Evolutionary conservation across 2,797 vertebrate genomes (phyloP).

Genomic region (Toxotes lorentzi): DNA sequence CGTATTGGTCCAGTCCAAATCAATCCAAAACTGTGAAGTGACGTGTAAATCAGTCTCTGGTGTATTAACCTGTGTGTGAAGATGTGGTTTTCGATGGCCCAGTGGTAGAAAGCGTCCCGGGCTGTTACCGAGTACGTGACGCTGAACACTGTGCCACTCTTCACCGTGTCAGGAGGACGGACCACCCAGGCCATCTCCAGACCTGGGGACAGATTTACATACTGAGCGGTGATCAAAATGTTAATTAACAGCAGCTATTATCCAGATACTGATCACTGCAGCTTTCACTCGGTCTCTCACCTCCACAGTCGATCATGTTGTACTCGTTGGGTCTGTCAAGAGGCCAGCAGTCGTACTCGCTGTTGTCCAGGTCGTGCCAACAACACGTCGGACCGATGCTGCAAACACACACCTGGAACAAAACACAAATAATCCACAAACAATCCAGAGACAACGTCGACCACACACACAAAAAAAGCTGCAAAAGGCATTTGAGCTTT

Average conservation of each 20-base stretch:
- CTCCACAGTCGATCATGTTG: conserved; percentile 91
- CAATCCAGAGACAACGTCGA: too few relatives aligned
- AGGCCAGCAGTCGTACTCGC: conserved; percentile 92
- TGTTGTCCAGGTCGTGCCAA: conserved; percentile 92
- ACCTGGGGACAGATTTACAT: conserved; percentile 78
- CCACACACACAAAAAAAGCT: too few relatives aligned
- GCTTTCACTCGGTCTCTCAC: conserved; percentile 54
- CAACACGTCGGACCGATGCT: conserved; percentile 35
- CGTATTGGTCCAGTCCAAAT: not conserved
- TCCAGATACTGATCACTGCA: too few relatives aligned
- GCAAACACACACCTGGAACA: conserved; percentile 45
- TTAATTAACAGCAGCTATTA: too few relatives aligned
- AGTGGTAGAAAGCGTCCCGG: conserved; percentile 87
- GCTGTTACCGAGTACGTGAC: conserved; percentile 87
- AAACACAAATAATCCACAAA: too few relatives aligned
- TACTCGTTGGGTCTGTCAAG: conserved; percentile 86
- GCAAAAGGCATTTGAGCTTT: too few relatives aligned
- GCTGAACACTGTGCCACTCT: conserved; percentile 86
- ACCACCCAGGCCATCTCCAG: conserved; percentile 91
- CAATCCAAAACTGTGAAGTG: not conserved
- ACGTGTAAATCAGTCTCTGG: not conserved
- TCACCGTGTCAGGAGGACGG: conserved; percentile 85
- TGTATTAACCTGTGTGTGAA: conserved; percentile 67
- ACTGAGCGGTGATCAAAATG: too few relatives aligned
- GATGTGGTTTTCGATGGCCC: conserved; percentile 85